Evolutionary conservation across 2,888 invertebrate species (phyloP).

Genomic region (Lasioglossum villosulum): DNA sequence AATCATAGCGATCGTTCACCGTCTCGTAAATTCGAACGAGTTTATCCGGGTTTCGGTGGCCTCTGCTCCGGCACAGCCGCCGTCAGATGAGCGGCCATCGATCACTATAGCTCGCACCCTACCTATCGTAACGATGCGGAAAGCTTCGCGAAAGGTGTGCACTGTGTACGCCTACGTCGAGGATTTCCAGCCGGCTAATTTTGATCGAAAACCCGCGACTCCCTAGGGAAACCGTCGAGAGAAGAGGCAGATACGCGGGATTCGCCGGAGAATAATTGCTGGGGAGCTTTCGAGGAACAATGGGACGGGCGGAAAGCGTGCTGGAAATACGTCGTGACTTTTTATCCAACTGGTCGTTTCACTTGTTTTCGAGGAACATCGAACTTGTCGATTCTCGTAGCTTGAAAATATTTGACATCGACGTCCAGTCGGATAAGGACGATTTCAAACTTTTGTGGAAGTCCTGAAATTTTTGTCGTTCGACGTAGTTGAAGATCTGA

Average conservation of each 20-base stretch:
- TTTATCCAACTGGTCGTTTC: neutral
- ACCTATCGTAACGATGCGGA: neutral
- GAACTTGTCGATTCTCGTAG: neutral
- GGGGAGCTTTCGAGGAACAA: neutral
- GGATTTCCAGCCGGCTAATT: neutral
- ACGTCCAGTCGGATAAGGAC: no score
- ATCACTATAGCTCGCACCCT: slow-evolving; percentile 45
- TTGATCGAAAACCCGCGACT: slow-evolving; percentile 4
- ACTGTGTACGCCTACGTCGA: neutral
- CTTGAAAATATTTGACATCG: neutral
- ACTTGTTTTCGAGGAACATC: neutral
- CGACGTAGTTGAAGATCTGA: no score
- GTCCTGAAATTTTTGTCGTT: no score
- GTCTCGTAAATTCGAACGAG: slow-evolving; percentile 5
- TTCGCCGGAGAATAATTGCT: slow-evolving; percentile 21
- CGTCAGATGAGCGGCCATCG: slow-evolving; percentile 45
- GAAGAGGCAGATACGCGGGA: slow-evolving; percentile 7
- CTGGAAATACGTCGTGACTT: slow-evolving; percentile 29
- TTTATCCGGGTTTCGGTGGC: slow-evolving; percentile 7
- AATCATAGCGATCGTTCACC: slow-evolving; percentile 40
- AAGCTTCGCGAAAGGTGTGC: slow-evolving; percentile 7
- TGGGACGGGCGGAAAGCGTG: neutral
- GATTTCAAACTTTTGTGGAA: no score
- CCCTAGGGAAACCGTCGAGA: neutral
- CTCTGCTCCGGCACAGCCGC: slow-evolving; percentile 18